Evolutionary conservation across 2,888 invertebrate species (phyloP).

Genomic region (Dioctria rufipes): DNA sequence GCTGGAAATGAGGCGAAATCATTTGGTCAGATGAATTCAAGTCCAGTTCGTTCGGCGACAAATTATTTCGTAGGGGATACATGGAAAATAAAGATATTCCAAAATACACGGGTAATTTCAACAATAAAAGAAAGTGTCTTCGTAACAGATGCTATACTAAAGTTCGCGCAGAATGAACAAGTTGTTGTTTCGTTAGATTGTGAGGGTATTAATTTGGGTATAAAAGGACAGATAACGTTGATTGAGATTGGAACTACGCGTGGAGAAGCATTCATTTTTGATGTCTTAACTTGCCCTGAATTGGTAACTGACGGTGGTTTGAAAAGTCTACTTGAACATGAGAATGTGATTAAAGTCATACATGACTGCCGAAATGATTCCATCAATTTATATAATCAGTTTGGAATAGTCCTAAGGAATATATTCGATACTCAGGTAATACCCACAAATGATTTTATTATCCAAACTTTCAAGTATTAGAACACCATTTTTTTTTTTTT

Average conservation of each 20-base stretch:
- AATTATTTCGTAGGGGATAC: slow-evolving; percentile 77
- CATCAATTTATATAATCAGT: slow-evolving; percentile 88
- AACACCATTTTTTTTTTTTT: no score
- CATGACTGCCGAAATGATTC: slow-evolving; percentile 95
- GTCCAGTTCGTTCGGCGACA: slow-evolving; percentile 67
- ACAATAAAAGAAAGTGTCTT: slow-evolving; percentile 84
- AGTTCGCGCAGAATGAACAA: slow-evolving; percentile 71
- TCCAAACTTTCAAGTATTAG: no score
- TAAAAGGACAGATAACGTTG: slow-evolving; percentile 89
- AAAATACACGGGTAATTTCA: slow-evolving; percentile 86
- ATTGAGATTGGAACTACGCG: slow-evolving; percentile 87
- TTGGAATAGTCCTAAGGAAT: slow-evolving; percentile 84
- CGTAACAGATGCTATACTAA: slow-evolving; percentile 82
- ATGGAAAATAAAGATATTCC: slow-evolving; percentile 86
- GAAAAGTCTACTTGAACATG: slow-evolving; percentile 84
- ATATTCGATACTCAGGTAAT: slow-evolving; percentile 91
- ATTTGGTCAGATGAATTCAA: slow-evolving; percentile 70
- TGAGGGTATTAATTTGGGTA: slow-evolving; percentile 93
- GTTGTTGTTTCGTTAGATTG: slow-evolving; percentile 89
- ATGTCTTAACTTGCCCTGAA: slow-evolving; percentile 87
- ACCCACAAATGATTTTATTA: not conserved
- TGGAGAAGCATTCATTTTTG: slow-evolving; percentile 90
- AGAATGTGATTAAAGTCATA: slow-evolving; percentile 88
- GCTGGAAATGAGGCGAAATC: slow-evolving; percentile 66
- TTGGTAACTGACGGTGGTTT: slow-evolving; percentile 86